A percentile compares a stretch with the other conserved stretches of the same genome.
phyloP scores from a whole-genome alignment of 2,888 invertebrate species.

The Terebella lapidaria region DNA sequence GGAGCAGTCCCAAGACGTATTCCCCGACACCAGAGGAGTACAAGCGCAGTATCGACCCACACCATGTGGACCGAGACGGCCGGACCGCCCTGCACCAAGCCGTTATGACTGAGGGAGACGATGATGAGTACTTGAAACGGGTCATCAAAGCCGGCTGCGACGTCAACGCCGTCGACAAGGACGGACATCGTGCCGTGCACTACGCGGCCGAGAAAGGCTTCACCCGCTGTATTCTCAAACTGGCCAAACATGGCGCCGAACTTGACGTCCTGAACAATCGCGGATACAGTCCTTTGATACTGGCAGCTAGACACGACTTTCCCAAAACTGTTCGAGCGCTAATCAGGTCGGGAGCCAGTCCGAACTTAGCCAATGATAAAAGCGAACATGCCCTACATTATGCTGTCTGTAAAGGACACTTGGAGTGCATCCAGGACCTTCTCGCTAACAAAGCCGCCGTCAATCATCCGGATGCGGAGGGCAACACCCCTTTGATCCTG shows the following conservation, averaged over 20 bases:
- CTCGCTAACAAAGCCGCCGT: conserved; percentile 6
- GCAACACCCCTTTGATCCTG: conserved; percentile 12
- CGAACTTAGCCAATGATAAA: conserved; percentile 5
- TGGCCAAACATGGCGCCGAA: conserved; percentile 2
- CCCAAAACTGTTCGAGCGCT: conserved; percentile 5
- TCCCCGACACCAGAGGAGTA: conserved; percentile 3
- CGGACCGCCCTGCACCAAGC: conserved; percentile 14
- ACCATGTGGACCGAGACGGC: conserved; percentile 6
- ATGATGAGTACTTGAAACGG: background rate
- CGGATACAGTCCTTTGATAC: conserved; percentile 12
- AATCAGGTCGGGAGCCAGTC: conserved; percentile 9
- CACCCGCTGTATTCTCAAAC: background rate
- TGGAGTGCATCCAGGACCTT: conserved; percentile 7
- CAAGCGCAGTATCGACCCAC: conserved; percentile 3
- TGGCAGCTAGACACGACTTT: conserved; percentile 6
- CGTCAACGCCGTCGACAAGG: conserved; percentile 7
- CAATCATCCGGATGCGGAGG: conserved; percentile 7
- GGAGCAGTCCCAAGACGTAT: background rate
- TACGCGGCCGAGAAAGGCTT: conserved; percentile 3
- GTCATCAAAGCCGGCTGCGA: conserved; percentile 10
- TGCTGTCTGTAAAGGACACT: conserved; percentile 4
- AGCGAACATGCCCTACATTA: conserved; percentile 12
- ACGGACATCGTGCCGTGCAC: conserved; percentile 7
- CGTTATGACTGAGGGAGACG: conserved; percentile 1
- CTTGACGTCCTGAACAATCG: conserved; percentile 2